A percentile compares a stretch with the other conserved stretches of the same genome.
These are phyloP conservation scores for Blomia tropicalis DNA, from an alignment of 2,888 invertebrate genomes.

Conservation along the genomic window DNA sequence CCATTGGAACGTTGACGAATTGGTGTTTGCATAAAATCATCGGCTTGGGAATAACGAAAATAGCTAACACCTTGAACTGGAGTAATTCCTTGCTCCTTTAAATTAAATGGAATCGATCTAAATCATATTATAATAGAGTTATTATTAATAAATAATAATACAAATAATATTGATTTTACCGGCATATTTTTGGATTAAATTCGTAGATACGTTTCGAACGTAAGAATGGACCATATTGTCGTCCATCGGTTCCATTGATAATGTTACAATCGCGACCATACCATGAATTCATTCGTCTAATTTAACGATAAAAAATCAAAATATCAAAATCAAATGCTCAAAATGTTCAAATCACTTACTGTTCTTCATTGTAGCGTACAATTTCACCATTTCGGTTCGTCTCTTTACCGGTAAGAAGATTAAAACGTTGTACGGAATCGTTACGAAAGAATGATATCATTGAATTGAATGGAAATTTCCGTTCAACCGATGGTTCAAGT, in stretches of 20 bases:
- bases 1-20: slow-evolving; percentile 11
- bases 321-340: background rate
- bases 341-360: background rate
- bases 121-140: background rate
- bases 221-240: slow-evolving; percentile 30
- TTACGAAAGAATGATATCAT: slow-evolving; percentile 13
- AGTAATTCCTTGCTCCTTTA: background rate
- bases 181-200: slow-evolving; percentile 33
- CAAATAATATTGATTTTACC: slow-evolving; percentile 25
- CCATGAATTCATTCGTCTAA: slow-evolving; percentile 30
- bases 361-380: slow-evolving; percentile 22
- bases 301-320: background rate
- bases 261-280: slow-evolving; percentile 29
- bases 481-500: background rate
- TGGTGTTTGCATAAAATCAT: slow-evolving; percentile 20
- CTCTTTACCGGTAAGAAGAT: slow-evolving; percentile 17
- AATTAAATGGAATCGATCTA: slow-evolving; percentile 13
- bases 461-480: background rate
- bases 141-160: background rate
- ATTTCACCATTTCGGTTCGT: slow-evolving; percentile 10
- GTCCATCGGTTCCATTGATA: slow-evolving; percentile 33
- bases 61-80: background rate
- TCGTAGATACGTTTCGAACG: slow-evolving; percentile 29
- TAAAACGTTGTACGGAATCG: slow-evolving; percentile 1
- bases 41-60: slow-evolving; percentile 16